Conservation (phyloP, 1,140 invertebrate genomes). For the Rhizoglyphus robini region DNA sequence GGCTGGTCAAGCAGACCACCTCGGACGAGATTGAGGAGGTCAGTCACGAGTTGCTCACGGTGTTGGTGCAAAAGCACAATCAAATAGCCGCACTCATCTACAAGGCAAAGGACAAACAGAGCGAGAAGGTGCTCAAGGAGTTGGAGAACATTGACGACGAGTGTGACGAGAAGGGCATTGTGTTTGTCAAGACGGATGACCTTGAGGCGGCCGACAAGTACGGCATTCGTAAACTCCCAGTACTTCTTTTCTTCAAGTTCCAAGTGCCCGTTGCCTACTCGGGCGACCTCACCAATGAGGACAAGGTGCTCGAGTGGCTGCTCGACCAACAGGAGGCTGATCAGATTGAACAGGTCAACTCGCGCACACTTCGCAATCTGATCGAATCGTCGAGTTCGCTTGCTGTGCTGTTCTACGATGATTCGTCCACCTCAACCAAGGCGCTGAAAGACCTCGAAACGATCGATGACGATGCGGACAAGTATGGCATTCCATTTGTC, state of each 20-base stretch:
- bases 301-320: slow-evolving; percentile 77
- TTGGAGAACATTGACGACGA: slow-evolving; percentile 40
- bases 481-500: slow-evolving; percentile 30
- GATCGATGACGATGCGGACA: slow-evolving; percentile 30
- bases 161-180: slow-evolving; percentile 28
- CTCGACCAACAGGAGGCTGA: slow-evolving; percentile 76
- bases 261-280: slow-evolving; percentile 28
- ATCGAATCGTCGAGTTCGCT: slow-evolving; percentile 85
- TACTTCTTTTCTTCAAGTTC: slow-evolving; percentile 31
- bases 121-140: slow-evolving; percentile 70
- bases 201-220: slow-evolving; percentile 29
- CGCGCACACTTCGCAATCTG: slow-evolving; percentile 70
- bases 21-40: slow-evolving; percentile 91
- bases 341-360: slow-evolving; percentile 85
- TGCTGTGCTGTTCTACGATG: slow-evolving; percentile 49
- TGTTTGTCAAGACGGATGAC: slow-evolving; percentile 32
- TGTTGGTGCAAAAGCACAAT: slow-evolving; percentile 69
- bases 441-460: slow-evolving; percentile 34
- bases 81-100: slow-evolving; percentile 72
- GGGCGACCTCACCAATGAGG: slow-evolving; percentile 72
- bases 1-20: slow-evolving; percentile 77
- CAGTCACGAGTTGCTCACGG: slow-evolving; percentile 82
- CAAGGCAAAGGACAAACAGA: slow-evolving; percentile 47
- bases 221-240: slow-evolving; percentile 28
- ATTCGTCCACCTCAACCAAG: slow-evolving; percentile 27